Evolutionary conservation across 2,888 invertebrate species (phyloP), one percentile per base, ranked within the genome.

Genomic region (Ophonus ardosiacus): DNA sequence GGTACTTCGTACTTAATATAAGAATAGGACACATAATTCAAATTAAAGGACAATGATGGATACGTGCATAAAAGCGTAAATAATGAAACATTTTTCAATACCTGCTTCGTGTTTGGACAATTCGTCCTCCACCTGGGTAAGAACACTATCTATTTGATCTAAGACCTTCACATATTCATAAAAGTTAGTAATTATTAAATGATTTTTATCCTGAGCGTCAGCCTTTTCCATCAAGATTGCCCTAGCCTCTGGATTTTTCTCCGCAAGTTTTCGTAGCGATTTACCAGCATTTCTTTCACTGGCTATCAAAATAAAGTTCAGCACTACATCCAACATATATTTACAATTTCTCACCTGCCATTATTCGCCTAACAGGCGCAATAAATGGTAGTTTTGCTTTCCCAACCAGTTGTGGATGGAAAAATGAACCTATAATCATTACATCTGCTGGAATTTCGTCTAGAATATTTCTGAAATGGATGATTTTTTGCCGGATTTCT

Each of bases 361-460:
- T 92, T 71, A 93, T 91, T 90, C 93, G 93, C 87, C 95, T 90
- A 10, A 95, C 93, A 57, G 95, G 94, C 76, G 93, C 92, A 86
- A 95, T 92, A 89, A 96, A 96, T 24, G 96, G 96, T 79, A 94
- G 90, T 90, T 95, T 95, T 0, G 95, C 95, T 86, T 92, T 92
- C 51, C 93, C 92, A 88, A 94, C 93, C n/a, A 95, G 90, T 87
- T 96, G 94, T 24, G 94, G 93, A 89, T 96, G 95, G 85, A 93
- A 92, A 88, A 96, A 94, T 2, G 95, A 95, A 2, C 96, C 96
- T 87, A 95, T 93, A 56, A 95, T 96, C 24, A 96, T 93, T 0
- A 94, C 92, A 81, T 95, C 95, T 59, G 94, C 93, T 15, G 96
- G 96, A 81, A 96, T 89, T 74, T 93, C 93, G 87, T 94, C 94